Evolutionary conservation across 2,113 vertebrate species (phyloP), one percentile per base, ranked within the genome.

Genomic region (Asarcornis scutulata): DNA sequence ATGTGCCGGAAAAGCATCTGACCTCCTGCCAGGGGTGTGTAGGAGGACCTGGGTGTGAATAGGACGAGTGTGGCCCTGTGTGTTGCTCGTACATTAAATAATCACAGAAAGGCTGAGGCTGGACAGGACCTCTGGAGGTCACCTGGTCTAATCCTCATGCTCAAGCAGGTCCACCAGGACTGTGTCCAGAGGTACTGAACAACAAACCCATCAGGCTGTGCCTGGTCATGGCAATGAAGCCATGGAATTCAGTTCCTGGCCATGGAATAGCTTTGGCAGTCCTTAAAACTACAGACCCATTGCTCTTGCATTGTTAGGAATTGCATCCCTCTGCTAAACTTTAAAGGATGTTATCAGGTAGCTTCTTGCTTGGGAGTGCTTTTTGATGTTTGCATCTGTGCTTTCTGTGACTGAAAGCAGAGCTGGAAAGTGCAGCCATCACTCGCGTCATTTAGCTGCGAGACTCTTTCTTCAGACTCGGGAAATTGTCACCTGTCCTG

Each of bases 401-500:
- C 40, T 69, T 9, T 53, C 1, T 2, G 31, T 17, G 14, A 48
- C 26, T 52, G 40, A 27, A 84, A 92, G 46, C 26, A 13, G 52
- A 67, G 36, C n/a, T 90, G 59, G 72, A 52, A 81, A 74, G 58
- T n/a, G 60, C 44, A 82, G 40, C 64, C 27, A 7, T 92, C 2
- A 0, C 46, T 92, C 78, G 32, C 63, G 7, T 16, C 59, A 7
- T 27, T 80, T 60, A 32, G 7, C 60, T 66, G 27, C 44, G 36
- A 71, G 72, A 83, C 5, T 29, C 63, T 52, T 82, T 44, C 17
- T 55, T 94, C 62, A 71, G 68, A 66, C 52, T 93, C 38, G 46
- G 58, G 78, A 88, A 91, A 42, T 76, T 86, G 74, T 93, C 62
- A 81, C 71, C 73, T 88, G 21, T 73, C 80, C 58, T 75, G 78